Conservation (phyloP, 2,797 vertebrate genomes). For the Acomys russatus region DNA sequence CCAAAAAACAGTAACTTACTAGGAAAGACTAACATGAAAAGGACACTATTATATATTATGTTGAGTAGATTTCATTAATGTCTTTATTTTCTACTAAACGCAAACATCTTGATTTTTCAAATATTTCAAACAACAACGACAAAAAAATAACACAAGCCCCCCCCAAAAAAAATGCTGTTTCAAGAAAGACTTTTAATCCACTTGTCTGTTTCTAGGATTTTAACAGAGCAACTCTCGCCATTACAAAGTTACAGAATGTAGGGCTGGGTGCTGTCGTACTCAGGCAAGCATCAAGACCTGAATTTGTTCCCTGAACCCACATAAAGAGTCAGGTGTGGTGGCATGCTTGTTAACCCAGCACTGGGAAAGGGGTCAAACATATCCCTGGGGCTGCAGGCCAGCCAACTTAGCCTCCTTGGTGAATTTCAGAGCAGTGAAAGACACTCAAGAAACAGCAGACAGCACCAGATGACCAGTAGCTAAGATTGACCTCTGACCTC, state of each 20-base stretch:
- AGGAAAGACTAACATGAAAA: constrained; percentile 22
- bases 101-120: constrained; percentile 22
- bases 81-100: constrained; percentile 35
- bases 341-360: neutral
- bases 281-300: neutral
- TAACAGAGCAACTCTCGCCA: constrained; percentile 21
- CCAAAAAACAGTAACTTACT: constrained; percentile 45
- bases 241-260: constrained; percentile 28
- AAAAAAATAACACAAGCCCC: neutral
- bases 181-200: constrained; percentile 12
- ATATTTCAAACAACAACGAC: neutral
- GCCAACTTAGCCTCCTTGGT: neutral
- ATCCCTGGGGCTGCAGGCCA: neutral
- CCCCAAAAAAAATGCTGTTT: neutral
- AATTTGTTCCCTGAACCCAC: neutral
- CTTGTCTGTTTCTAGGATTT: constrained; percentile 47
- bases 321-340: neutral
- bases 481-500: neutral
- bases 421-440: neutral
- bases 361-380: neutral
- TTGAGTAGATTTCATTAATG: neutral
- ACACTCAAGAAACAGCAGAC: neutral
- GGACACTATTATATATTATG: neutral
- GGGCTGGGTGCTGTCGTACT: neutral
- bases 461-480: neutral